Base-by-base conservation (phyloP, 2,113 vertebrate species). In the Cichladusa arquata region DNA sequence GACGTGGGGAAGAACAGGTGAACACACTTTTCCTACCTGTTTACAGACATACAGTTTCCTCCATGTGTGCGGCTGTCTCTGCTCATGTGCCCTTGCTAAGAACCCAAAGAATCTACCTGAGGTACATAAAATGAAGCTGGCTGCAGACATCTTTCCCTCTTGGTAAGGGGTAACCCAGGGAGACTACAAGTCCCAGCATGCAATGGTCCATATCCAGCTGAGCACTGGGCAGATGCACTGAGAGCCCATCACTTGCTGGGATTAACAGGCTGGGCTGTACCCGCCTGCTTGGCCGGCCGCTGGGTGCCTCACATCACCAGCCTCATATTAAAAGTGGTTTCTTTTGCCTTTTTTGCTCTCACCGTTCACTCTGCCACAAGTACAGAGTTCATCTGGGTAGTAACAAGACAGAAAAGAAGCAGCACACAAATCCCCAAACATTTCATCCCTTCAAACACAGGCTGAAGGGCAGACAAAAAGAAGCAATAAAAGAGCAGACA, bases 131-230 rank as follows among this genome's bases (percentile, higher is more conserved):
- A 71, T 14, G 13, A 81, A 89, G 93, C 81, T 70, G 47, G 50
- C 38, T 77, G 87, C 81, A 85, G 87, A 88, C 81, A 95, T 82
- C 47, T 62, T 90, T 91, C 56, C 71, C 24, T 33, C 65, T 58
- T 3, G 0, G 42, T 53, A 61, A 93, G 10, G 86, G 81, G 45
- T 53, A 81, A 84, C 29, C 81, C 77, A 84, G 9, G 15, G 69
- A 90, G 86, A 97, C 96, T 97, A 96, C 96, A 94, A 90, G 73
- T 97, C 96, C 95, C 96, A 96, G 96, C 95, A 97, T 97, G 95
- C 96, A 92, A 83, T 23, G 16, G 85, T 90, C 87, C 1, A 10
- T 36, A 38, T n/a, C 93, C 0, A 0, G 87, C 87, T 80, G 71
- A 94, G 92, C 9, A 0, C 82, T 34, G 80, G 76, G 80, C 90